Percentiles rank a stretch among this genome's conserved stretches.
Evolutionary conservation across 2,113 vertebrate species (phyloP).

Genomic region (Strigops habroptila): DNA sequence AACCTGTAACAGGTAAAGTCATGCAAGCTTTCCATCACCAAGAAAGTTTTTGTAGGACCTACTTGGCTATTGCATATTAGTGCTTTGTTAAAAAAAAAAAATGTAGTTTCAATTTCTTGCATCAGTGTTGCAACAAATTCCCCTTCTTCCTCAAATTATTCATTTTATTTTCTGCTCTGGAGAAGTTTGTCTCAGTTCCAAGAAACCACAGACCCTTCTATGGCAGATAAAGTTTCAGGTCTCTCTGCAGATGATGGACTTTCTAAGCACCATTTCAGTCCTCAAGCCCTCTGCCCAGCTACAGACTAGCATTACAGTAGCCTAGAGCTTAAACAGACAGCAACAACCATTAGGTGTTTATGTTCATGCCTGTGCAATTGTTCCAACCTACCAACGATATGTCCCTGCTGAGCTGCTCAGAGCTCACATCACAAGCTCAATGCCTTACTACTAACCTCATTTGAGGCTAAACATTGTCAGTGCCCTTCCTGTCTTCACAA

Average conservation of each 20-base stretch:
- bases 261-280: neutral
- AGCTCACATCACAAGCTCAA: neutral
- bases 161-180: neutral
- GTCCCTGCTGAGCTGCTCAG: neutral
- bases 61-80: neutral
- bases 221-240: neutral
- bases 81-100: neutral
- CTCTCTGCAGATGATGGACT: neutral
- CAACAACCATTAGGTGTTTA: neutral
- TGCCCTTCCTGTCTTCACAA: neutral
- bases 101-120: neutral
- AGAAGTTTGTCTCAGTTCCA: rapidly evolving
- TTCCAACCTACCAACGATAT: neutral
- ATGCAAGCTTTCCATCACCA: neutral
- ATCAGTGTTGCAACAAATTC: neutral
- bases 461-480: neutral
- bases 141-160: neutral
- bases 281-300: neutral
- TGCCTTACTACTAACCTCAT: neutral
- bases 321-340: neutral
- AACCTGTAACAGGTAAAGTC: neutral
- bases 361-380: neutral
- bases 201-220: neutral
- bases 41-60: neutral
- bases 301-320: neutral